Conservation (phyloP, 2,113 vertebrate genomes). For the Ciconia boyciana region DNA sequence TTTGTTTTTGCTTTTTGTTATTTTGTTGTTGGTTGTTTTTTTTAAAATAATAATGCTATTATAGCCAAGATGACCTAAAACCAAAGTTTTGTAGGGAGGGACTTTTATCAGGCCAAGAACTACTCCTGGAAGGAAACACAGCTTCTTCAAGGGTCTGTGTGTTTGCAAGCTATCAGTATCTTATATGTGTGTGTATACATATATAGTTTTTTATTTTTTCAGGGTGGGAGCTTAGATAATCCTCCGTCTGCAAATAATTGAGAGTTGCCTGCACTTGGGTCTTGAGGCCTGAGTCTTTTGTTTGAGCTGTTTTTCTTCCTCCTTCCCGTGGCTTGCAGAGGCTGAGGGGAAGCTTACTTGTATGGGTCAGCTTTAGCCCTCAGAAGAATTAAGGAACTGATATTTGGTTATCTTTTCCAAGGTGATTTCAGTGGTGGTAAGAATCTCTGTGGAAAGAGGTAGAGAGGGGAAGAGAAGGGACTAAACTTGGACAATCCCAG, state of each 20-base stretch:
- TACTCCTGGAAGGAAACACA: not conserved
- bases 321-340: not conserved
- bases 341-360: not conserved
- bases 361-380: not conserved
- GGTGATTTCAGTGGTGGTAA: not conserved
- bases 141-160: not conserved
- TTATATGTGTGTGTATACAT: not conserved
- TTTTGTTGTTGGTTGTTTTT: not conserved
- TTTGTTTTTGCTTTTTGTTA: not conserved
- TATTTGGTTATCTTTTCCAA: not conserved
- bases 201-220: not conserved
- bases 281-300: not conserved
- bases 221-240: not conserved
- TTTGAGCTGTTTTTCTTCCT: not conserved
- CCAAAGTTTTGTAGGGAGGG: not conserved
- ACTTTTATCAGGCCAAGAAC: not conserved
- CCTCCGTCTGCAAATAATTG: not conserved
- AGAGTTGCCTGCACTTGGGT: not conserved
- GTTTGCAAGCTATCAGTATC: not conserved
- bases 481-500: not conserved
- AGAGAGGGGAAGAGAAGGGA: not conserved
- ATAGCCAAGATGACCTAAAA: not conserved
- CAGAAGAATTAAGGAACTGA: not conserved
- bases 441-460: not conserved
- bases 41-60: not conserved